phyloP scores from a whole-genome alignment of 2,113 vertebrate genomes.

The Pelodiscus sinensis region DNA sequence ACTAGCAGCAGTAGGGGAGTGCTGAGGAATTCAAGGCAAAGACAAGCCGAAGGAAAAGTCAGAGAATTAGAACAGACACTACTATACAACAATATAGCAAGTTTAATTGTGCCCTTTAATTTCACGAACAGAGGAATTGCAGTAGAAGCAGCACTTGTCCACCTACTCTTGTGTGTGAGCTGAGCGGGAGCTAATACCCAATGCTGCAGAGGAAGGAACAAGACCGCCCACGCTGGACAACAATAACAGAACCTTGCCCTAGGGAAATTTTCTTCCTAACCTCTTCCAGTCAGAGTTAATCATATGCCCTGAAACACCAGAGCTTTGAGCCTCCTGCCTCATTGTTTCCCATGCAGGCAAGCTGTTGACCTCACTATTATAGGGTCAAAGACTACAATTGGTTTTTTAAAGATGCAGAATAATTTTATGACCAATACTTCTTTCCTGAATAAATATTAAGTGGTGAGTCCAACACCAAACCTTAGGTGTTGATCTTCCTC shows the following conservation, averaged over 20 bases:
- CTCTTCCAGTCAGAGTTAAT: neutral
- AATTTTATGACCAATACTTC: neutral
- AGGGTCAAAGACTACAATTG: neutral
- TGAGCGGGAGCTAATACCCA: neutral
- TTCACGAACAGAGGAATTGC: neutral
- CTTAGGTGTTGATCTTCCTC: neutral
- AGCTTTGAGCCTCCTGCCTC: neutral
- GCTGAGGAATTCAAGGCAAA: neutral
- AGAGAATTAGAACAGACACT: neutral
- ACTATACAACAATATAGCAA: neutral
- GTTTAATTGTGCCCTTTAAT: neutral
- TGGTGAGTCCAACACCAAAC: no score
- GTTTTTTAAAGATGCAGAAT: neutral
- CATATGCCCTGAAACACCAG: neutral
- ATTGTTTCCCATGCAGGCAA: neutral
- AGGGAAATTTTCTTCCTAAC: neutral
- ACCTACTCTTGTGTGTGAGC: neutral
- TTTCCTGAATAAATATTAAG: neutral
- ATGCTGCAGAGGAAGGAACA: no score
- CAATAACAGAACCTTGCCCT: neutral
- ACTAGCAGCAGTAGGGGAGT: neutral
- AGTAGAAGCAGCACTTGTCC: neutral
- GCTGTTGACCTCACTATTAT: neutral
- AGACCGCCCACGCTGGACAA: neutral
- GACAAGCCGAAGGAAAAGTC: neutral